Conservation (phyloP, 2,113 vertebrate species). For the Oryzias celebensis region DNA sequence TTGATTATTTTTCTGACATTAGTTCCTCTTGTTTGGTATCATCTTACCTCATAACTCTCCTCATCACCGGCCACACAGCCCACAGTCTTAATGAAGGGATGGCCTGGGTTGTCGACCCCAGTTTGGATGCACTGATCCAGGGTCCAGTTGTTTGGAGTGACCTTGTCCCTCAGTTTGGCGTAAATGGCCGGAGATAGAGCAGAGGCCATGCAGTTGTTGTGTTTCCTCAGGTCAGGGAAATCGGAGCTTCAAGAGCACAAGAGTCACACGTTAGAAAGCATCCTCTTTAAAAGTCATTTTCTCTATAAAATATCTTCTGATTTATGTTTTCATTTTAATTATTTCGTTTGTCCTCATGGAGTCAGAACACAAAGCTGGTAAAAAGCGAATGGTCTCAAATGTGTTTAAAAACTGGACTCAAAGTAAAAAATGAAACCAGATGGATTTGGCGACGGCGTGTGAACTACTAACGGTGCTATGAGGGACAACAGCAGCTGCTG, state of each 20-base stretch:
- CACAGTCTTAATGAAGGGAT: constrained; percentile 96
- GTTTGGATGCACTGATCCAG: constrained; percentile 96
- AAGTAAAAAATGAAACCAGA: too few relatives aligned
- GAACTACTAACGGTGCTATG: too few relatives aligned
- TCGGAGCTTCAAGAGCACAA: constrained; percentile 78
- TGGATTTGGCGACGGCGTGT: too few relatives aligned
- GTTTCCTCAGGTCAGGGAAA: constrained; percentile 91
- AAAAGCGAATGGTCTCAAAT: too few relatives aligned
- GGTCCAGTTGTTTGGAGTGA: constrained; percentile 87
- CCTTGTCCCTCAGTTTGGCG: constrained; percentile 83
- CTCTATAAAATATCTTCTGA: not conserved
- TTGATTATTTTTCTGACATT: too few relatives aligned
- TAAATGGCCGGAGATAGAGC: constrained; percentile 87
- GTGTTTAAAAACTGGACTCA: too few relatives aligned
- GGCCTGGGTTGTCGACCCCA: constrained; percentile 92
- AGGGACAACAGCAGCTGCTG: too few relatives aligned
- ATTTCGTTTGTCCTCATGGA: too few relatives aligned
- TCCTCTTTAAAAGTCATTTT: too few relatives aligned
- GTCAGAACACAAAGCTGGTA: too few relatives aligned
- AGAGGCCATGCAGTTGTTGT: constrained; percentile 95
- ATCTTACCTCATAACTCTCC: constrained; percentile 88
- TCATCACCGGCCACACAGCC: constrained; percentile 94
- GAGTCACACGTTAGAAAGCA: not conserved
- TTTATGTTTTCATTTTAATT: too few relatives aligned
- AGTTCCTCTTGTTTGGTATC: too few relatives aligned